Conservation (phyloP, 2,888 invertebrate species). For the Clusia tigrina region DNA sequence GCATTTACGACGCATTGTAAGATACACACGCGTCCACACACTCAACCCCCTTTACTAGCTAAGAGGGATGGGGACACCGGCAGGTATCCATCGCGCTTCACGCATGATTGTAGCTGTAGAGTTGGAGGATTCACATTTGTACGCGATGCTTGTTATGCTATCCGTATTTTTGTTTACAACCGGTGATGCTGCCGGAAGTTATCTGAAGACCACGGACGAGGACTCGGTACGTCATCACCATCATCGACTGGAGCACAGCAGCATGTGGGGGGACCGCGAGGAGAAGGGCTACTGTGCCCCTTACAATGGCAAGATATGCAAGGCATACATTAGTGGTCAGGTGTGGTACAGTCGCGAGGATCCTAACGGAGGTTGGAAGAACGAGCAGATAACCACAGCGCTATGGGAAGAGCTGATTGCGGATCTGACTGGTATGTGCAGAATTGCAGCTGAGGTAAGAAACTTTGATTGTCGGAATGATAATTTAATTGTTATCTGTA, state of each 20-base stretch:
- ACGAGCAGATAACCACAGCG: slow-evolving; percentile 83
- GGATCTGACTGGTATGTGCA: slow-evolving; percentile 82
- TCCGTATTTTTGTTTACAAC: slow-evolving; percentile 54
- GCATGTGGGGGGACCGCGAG: slow-evolving; percentile 35
- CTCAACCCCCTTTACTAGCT: too few relatives aligned
- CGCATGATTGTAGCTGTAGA: slow-evolving; percentile 5
- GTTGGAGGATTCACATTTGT: too few relatives aligned
- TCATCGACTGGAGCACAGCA: slow-evolving; percentile 43
- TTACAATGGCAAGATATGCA: slow-evolving; percentile 86
- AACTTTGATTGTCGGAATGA: too few relatives aligned
- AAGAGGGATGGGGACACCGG: too few relatives aligned
- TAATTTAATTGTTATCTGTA: too few relatives aligned
- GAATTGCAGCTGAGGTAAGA: slow-evolving; percentile 81
- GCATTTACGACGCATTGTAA: too few relatives aligned
- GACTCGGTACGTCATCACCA: slow-evolving; percentile 46
- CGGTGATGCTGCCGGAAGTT: slow-evolving; percentile 40
- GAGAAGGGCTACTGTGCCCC: slow-evolving; percentile 80
- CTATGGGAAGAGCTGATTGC: slow-evolving; percentile 88
- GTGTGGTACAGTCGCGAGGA: slow-evolving; percentile 81
- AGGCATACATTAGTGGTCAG: slow-evolving; percentile 71
- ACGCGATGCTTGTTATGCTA: slow-evolving; percentile 39
- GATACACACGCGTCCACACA: too few relatives aligned
- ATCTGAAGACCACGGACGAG: slow-evolving; percentile 51
- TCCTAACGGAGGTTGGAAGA: slow-evolving; percentile 73
- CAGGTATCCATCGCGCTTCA: too few relatives aligned